phyloP scores from a whole-genome alignment of 2,113 vertebrate species.

The Miniopterus natalensis region DNA sequence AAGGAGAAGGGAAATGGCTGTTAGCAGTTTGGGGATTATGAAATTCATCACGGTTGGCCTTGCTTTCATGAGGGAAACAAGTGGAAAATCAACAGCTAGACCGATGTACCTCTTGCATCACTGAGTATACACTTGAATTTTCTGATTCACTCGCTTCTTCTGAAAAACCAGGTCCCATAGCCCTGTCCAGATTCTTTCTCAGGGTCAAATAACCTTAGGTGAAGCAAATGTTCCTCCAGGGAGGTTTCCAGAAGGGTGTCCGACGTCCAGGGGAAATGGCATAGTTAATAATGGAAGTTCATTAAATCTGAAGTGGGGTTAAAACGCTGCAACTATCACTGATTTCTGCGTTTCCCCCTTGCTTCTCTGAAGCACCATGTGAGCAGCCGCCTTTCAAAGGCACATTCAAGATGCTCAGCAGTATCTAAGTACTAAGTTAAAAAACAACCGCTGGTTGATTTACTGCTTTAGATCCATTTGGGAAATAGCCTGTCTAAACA shows the following conservation, averaged over 20 bases:
- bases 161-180: background rate
- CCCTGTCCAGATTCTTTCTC: background rate
- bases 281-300: background rate
- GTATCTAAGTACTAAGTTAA: background rate
- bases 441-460: background rate
- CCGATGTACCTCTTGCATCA: background rate
- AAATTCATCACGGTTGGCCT: background rate
- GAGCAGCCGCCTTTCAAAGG: conserved; percentile 6
- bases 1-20: background rate
- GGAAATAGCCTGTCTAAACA: conserved; percentile 49
- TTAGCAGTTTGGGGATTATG: background rate
- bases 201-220: background rate
- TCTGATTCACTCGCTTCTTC: background rate
- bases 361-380: background rate
- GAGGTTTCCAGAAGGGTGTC: background rate
- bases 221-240: background rate
- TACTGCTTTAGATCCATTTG: conserved; percentile 29
- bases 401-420: background rate
- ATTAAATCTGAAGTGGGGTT: background rate
- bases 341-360: background rate
- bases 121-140: background rate
- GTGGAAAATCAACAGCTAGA: background rate
- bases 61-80: background rate
- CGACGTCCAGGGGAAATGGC: background rate
- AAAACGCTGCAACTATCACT: background rate